phyloP scores from a whole-genome alignment of 2,888 invertebrate genomes.

The Eledone cirrhosa region DNA sequence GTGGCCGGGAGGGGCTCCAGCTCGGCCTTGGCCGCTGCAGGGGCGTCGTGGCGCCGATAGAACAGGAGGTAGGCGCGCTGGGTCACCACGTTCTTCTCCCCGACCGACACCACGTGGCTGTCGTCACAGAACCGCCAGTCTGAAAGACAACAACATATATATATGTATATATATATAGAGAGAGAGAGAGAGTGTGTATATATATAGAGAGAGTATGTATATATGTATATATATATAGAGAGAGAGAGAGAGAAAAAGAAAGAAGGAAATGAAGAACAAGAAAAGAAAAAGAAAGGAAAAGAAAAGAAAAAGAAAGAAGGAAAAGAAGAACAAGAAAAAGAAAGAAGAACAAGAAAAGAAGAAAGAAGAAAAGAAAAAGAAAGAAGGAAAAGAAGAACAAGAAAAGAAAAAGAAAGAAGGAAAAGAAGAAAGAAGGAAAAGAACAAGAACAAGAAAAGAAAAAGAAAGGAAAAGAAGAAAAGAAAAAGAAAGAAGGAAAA shows the following conservation, averaged over 20 bases:
- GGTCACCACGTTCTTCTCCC: conserved; percentile 60
- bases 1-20: not conserved
- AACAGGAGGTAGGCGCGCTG: conserved; percentile 69
- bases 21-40: conserved; percentile 38
- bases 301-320: not conserved
- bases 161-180: not conserved
- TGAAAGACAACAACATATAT: conserved; percentile 34
- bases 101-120: conserved; percentile 50
- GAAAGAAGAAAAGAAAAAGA: not conserved
- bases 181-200: not conserved
- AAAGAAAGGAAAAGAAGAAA: not conserved
- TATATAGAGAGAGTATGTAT: no score
- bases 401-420: not conserved
- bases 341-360: not conserved
- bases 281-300: not conserved
- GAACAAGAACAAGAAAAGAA: not conserved
- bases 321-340: not conserved
- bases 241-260: no score
- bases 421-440: not conserved
- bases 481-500: no score
- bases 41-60: conserved; percentile 60
- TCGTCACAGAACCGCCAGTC: conserved; percentile 62
- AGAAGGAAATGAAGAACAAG: not conserved
- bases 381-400: not conserved
- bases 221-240: no score